Percentiles rank a stretch among this genome's conserved stretches.
phyloP scores from a whole-genome alignment of 2,797 vertebrate genomes.

The Acipenser ruthenus region DNA sequence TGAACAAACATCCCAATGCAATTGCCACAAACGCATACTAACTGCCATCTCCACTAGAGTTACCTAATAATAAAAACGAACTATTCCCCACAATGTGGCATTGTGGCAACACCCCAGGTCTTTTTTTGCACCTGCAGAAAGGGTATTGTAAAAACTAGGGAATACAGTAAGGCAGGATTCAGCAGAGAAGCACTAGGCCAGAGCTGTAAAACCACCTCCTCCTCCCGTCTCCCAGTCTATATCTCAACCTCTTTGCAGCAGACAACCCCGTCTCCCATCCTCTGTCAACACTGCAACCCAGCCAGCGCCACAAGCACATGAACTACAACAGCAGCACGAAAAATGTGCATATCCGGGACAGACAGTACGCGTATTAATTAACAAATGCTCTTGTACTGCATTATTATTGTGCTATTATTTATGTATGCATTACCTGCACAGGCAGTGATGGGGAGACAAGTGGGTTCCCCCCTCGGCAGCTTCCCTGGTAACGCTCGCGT shows the following conservation, averaged over 20 bases:
- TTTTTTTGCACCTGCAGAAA: too few relatives aligned
- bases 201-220: conserved; percentile 11
- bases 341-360: too few relatives aligned
- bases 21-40: too few relatives aligned
- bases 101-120: too few relatives aligned
- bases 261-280: conserved; percentile 14
- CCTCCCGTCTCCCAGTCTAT: conserved; percentile 34
- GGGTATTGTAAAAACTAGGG: too few relatives aligned
- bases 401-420: conserved; percentile 8
- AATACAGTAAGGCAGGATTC: not conserved
- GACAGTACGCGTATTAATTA: not conserved
- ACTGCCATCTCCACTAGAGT: too few relatives aligned
- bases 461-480: conserved; percentile 39
- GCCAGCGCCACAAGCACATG: not conserved
- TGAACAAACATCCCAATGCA: too few relatives aligned
- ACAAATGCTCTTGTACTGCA: conserved; percentile 7
- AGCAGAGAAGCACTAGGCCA: conserved; percentile 26
- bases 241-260: conserved; percentile 30
- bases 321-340: too few relatives aligned
- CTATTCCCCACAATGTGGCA: too few relatives aligned
- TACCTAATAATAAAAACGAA: too few relatives aligned
- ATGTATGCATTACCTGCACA: conserved; percentile 46
- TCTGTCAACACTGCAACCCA: not conserved
- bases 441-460: conserved; percentile 41
- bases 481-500: conserved; percentile 24